Base-by-base conservation (phyloP, 1,140 invertebrate genomes). In the Bombus superbus region DNA sequence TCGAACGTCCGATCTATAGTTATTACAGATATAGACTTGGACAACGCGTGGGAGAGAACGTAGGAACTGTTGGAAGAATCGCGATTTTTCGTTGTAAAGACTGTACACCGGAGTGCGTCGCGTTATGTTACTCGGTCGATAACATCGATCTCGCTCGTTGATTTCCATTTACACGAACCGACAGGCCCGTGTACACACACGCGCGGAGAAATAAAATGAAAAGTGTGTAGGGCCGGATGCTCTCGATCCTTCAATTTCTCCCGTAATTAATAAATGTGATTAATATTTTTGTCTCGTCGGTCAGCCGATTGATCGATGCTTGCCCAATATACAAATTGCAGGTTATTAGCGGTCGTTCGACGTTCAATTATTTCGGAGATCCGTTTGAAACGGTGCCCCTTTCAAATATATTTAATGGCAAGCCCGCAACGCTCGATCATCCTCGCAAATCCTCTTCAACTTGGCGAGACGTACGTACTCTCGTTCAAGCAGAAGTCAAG, bases 1-100 rank as follows among this genome's bases (percentile, higher is more conserved):
- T 93, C 87, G 89, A 92, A 91, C 92, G 93, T 91, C 92, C 89
- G 92, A 94, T 93, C 91, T 92, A 87, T 76, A 78, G 89, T 85
- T 89, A 91, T 88, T 87, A 86, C 82, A 88, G 47, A 22, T 75
- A 22, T 75, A 57, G 57, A 47, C 47, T 66, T 47, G 71, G 32
- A 72, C 74, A 73, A 83, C 53, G 66, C 47, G 59, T 15, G 62
- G 66, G 47, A 69, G 42, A 44, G n/a, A 84, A 62, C 62, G 68
- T 79, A 44, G 42, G 15, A 80, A 32, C 28, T 15, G 71, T 86
- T 89, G 76, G 40, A 42, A 25, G 62, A 83, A 69, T 62, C 47
- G 47, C 42, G 35, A 69, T 18, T 74, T 85, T 40, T 40, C 0
- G 59, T 64, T 42, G 25, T 35, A 38, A 64, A 28, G 22, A 62